phyloP scores from a whole-genome alignment of 2,113 vertebrate genomes.

The Promerops cafer region DNA sequence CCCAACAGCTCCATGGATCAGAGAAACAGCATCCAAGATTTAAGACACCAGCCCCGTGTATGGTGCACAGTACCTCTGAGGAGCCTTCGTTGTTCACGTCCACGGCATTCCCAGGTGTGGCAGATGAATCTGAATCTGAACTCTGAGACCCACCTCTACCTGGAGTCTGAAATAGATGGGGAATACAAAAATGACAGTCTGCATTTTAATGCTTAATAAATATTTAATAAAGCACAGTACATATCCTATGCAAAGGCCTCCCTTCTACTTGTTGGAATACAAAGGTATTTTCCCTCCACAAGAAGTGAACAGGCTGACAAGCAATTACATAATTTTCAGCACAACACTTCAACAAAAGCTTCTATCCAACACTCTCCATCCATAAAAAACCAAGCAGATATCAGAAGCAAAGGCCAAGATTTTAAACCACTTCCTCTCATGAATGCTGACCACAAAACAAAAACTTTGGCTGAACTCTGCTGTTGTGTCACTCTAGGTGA shows the following conservation, averaged over 20 bases:
- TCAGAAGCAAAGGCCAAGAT: not conserved
- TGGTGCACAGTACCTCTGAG: constrained; percentile 82
- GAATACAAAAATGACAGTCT: not conserved
- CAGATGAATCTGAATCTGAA: constrained; percentile 89
- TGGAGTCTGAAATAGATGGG: constrained; percentile 81
- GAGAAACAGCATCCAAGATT: not conserved
- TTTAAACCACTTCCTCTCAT: not conserved
- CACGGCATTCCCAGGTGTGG: constrained; percentile 70
- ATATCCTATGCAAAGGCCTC: not conserved
- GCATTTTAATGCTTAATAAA: not conserved
- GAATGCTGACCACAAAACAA: not conserved
- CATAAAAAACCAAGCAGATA: not conserved
- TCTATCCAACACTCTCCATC: not conserved
- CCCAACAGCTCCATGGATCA: not conserved
- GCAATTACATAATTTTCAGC: not conserved
- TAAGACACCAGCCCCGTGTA: not conserved
- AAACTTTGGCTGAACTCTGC: not conserved
- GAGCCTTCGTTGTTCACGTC: constrained; percentile 90
- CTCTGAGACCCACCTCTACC: constrained; percentile 94
- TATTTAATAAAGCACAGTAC: not conserved
- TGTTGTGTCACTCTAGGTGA: not conserved
- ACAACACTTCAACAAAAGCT: not conserved
- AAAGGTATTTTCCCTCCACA: not conserved
- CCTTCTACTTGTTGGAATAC: not conserved
- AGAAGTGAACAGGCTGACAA: not conserved